These are phyloP conservation scores for Cylloceria caligata DNA, from an alignment of 2,888 invertebrate species.

Conservation along the genomic window DNA sequence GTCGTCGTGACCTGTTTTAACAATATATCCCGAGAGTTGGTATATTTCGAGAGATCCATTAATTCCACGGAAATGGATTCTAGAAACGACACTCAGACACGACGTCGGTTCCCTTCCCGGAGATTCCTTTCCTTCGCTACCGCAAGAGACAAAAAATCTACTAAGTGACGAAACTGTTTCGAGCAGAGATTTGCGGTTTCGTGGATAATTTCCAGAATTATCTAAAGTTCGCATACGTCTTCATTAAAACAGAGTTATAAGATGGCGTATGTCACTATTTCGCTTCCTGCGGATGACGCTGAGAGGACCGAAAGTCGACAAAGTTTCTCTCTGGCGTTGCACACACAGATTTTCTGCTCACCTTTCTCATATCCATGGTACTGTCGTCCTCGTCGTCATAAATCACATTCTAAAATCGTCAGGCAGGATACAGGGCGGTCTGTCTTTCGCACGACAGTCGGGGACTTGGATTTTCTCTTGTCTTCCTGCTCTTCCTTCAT, in stretches of 20 bases:
- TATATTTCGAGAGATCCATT: constrained; percentile 7
- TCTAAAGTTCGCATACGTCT: constrained; percentile 72
- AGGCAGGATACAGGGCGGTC: constrained; percentile 65
- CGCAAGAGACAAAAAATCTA: constrained; percentile 9
- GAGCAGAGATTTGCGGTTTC: constrained; percentile 46
- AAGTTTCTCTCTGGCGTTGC: constrained; percentile 5
- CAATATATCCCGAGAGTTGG: neutral
- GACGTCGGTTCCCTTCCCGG: neutral
- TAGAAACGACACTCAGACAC: neutral
- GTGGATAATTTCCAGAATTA: constrained; percentile 70
- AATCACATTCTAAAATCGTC: constrained; percentile 80
- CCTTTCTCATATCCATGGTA: constrained; percentile 58
- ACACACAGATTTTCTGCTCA: constrained; percentile 37
- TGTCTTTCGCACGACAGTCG: constrained; percentile 63
- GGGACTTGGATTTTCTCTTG: constrained; percentile 50
- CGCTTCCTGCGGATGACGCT: constrained; percentile 57
- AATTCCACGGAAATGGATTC: constrained; percentile 1
- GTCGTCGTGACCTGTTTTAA: neutral
- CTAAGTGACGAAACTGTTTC: constrained; percentile 30
- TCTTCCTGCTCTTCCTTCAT: constrained; percentile 32
- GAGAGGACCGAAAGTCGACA: constrained; percentile 49
- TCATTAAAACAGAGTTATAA: constrained; percentile 74
- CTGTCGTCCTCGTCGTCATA: constrained; percentile 72
- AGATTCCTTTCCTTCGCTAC: neutral
- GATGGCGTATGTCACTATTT: constrained; percentile 36